These are phyloP conservation scores for Martes flavigula DNA, from an alignment of 2,797 vertebrate genomes.

Conservation along the genomic window DNA sequence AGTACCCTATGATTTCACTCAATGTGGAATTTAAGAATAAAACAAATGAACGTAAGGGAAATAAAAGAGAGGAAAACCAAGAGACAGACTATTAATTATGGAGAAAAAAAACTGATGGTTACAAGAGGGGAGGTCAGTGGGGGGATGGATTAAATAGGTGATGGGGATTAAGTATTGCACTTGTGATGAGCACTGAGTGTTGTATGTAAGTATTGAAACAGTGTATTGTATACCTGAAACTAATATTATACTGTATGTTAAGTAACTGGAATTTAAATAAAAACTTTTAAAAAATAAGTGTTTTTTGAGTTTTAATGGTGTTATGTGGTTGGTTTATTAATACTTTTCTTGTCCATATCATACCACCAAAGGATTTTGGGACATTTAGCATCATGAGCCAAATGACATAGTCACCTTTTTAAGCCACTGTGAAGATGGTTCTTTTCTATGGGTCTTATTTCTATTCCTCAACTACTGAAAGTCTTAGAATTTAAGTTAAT, in stretches of 20 bases:
- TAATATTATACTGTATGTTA: background rate
- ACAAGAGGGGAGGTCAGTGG: background rate
- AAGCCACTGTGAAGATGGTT: background rate
- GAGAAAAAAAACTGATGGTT: background rate
- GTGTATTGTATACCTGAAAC: background rate
- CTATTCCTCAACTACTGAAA: conserved; percentile 52
- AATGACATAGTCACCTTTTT: background rate
- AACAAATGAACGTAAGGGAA: background rate
- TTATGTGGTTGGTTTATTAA: conserved; percentile 66
- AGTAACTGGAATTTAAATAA: background rate
- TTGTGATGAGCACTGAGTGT: background rate
- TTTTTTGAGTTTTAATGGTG: conserved; percentile 76
- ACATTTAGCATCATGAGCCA: background rate
- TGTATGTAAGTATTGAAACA: background rate
- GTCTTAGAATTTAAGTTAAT: conserved; percentile 42
- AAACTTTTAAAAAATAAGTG: conserved; percentile 18
- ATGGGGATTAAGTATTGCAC: background rate
- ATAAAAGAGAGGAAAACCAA: background rate
- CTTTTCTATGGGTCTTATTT: conserved; percentile 42
- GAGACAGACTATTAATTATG: background rate
- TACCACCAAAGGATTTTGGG: conserved; percentile 61
- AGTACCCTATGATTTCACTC: background rate
- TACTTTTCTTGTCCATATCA: conserved; percentile 65
- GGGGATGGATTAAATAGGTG: background rate
- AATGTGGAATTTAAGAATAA: background rate